Conservation (phyloP, 2,888 invertebrate species). For the Leptothorax acervorum region DNA sequence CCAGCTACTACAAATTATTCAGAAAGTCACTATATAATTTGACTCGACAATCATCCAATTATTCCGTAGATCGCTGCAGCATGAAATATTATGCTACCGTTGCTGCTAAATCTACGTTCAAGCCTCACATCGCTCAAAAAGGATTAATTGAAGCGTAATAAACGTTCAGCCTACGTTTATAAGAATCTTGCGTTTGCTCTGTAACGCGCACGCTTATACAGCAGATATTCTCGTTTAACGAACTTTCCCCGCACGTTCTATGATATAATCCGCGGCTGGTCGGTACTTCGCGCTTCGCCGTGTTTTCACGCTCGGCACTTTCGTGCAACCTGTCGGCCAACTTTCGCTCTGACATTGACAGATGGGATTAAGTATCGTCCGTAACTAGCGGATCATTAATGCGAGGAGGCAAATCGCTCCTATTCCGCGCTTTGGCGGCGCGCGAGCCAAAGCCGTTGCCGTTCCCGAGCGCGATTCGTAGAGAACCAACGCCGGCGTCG, state of each 20-base stretch:
- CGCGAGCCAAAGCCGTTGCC: constrained; percentile 32
- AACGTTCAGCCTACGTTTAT: not conserved
- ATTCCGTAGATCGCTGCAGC: not conserved
- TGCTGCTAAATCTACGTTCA: constrained; percentile 13
- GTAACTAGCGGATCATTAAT: constrained; percentile 49
- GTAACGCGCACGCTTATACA: not conserved
- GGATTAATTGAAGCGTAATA: constrained; percentile 39
- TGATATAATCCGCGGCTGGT: constrained; percentile 46
- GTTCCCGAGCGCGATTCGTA: not conserved
- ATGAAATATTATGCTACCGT: not conserved
- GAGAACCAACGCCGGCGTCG: constrained; percentile 18
- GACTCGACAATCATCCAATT: constrained; percentile 1
- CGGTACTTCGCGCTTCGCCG: not conserved
- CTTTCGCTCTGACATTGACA: constrained; percentile 54
- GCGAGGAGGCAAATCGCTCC: constrained; percentile 49
- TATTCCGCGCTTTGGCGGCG: constrained; percentile 48
- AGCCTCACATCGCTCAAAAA: constrained; percentile 11
- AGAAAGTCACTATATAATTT: not conserved
- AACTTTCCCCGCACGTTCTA: constrained; percentile 43
- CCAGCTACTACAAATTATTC: not conserved
- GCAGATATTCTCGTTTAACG: constrained; percentile 42
- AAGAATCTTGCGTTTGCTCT: not conserved
- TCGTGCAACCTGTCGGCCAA: constrained; percentile 50
- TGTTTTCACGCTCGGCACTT: constrained; percentile 49
- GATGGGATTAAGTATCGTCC: constrained; percentile 49